A percentile compares a stretch with the other conserved stretches of the same genome.
phyloP scores from a whole-genome alignment of 2,888 invertebrate genomes.

The Neoaliturus tenellus region DNA sequence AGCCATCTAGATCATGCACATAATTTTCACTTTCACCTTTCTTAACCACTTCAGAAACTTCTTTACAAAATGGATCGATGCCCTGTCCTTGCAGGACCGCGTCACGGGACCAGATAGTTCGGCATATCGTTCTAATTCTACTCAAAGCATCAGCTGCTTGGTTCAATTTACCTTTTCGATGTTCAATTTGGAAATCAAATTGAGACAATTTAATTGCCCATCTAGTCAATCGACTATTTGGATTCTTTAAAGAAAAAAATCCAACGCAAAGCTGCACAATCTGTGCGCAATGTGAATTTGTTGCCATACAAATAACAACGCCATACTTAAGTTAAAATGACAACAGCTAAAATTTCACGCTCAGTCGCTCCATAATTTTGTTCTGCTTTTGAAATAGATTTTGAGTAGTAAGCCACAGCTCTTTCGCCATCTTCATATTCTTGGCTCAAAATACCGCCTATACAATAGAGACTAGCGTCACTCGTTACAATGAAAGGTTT shows the following conservation, averaged over 20 bases:
- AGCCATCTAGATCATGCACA: background rate
- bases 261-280: conserved; percentile 58
- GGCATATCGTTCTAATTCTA: conserved; percentile 38
- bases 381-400: conserved; percentile 54
- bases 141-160: conserved; percentile 7
- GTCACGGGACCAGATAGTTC: conserved; percentile 7
- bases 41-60: background rate
- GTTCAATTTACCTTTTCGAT: conserved; percentile 1
- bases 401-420: conserved; percentile 62
- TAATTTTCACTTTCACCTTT: background rate
- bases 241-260: conserved; percentile 58
- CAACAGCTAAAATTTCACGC: conserved; percentile 60
- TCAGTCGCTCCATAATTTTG: too few species aligned
- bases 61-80: background rate
- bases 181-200: conserved; percentile 55
- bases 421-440: conserved; percentile 30
- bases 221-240: conserved; percentile 53
- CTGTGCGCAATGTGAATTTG: conserved; percentile 56
- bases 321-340: conserved; percentile 59
- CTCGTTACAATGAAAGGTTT: conserved; percentile 53
- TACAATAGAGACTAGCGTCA: conserved; percentile 54
- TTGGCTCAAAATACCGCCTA: conserved; percentile 50
- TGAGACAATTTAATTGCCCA: conserved; percentile 58
- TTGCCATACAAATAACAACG: conserved; percentile 59
- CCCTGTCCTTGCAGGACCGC: background rate